These are phyloP conservation scores for Dreissena rostriformis DNA, from an alignment of 1,140 invertebrate species.

Conservation along the genomic window DNA sequence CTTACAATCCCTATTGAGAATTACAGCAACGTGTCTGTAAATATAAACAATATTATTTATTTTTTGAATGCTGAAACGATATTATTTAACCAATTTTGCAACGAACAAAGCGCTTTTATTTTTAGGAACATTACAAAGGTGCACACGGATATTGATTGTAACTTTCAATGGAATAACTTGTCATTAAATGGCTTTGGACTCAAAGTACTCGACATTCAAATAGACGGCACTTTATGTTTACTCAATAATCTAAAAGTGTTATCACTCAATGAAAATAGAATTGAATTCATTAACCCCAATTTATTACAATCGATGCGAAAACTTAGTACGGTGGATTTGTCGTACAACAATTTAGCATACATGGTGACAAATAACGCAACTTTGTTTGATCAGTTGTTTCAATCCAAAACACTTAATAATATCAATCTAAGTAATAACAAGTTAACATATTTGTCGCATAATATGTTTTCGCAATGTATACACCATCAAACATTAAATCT, in stretches of 20 bases:
- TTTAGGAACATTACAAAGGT: background rate
- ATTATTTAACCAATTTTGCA: background rate
- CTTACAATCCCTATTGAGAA: too few relatives aligned
- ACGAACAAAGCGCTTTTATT: background rate
- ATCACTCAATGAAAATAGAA: background rate
- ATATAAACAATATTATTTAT: too few relatives aligned
- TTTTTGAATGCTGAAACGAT: too few relatives aligned
- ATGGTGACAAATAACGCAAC: background rate
- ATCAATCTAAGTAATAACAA: constrained; percentile 1
- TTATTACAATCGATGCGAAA: background rate
- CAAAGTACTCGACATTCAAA: background rate
- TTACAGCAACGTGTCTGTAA: too few relatives aligned
- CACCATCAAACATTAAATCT: background rate
- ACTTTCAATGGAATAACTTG: background rate
- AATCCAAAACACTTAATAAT: background rate
- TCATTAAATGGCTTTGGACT: background rate
- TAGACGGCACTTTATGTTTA: background rate
- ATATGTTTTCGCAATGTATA: background rate
- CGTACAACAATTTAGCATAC: background rate
- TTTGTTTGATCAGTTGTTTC: constrained; percentile 15
- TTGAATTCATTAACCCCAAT: constrained; percentile 22
- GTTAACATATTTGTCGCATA: background rate
- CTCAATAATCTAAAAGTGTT: background rate
- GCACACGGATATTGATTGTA: background rate
- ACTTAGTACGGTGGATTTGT: background rate